phyloP scores from a whole-genome alignment of 2,888 invertebrate species.

The Dusona sp. region DNA sequence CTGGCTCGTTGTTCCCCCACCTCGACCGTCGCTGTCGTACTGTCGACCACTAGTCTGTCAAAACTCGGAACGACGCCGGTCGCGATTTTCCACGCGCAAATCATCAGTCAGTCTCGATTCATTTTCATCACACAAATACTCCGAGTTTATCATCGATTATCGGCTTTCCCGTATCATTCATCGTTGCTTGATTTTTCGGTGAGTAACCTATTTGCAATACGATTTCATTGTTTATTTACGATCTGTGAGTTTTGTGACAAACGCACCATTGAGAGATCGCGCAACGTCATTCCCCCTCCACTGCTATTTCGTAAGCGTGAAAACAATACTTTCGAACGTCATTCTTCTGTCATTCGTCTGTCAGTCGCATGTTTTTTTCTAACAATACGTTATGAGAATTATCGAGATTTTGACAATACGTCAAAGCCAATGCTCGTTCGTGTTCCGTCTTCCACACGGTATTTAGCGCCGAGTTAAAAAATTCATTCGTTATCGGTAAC shows the following conservation, averaged over 20 bases:
- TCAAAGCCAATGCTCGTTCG: background rate
- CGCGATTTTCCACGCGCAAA: slow-evolving; percentile 20
- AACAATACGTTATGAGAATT: background rate
- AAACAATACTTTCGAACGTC: slow-evolving; percentile 48
- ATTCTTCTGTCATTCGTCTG: slow-evolving; percentile 53
- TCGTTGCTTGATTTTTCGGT: background rate
- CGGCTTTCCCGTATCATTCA: background rate
- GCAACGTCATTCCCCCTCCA: slow-evolving; percentile 39
- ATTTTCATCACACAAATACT: background rate
- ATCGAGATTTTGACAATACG: background rate
- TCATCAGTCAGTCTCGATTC: slow-evolving; percentile 31
- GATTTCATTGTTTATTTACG: slow-evolving; percentile 38
- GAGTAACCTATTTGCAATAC: slow-evolving; percentile 30
- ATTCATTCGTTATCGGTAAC: background rate
- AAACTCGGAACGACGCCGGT: slow-evolving; percentile 49
- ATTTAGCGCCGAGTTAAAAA: background rate
- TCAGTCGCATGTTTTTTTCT: slow-evolving; percentile 2
- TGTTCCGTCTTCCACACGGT: background rate
- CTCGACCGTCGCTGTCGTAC: background rate
- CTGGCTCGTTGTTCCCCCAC: background rate
- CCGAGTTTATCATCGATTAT: background rate
- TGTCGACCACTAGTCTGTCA: slow-evolving; percentile 55
- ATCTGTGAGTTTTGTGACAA: slow-evolving; percentile 8
- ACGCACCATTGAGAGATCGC: slow-evolving; percentile 31
- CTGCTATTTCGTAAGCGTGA: background rate